Evolutionary conservation across 2,888 invertebrate genomes (phyloP).

Genomic region (Microplitis deprimator): DNA sequence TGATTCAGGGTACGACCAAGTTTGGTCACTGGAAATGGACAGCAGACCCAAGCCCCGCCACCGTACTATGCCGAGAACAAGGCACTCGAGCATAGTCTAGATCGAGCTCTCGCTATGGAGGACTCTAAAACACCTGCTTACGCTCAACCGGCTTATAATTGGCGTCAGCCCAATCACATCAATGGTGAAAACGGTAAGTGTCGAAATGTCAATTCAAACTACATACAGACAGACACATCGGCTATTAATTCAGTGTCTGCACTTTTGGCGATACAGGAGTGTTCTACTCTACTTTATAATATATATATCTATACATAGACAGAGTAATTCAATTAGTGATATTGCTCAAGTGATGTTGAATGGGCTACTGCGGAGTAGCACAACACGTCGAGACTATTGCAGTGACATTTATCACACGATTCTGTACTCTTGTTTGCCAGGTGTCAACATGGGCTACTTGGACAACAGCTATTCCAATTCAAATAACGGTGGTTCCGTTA

Average conservation of each 20-base stretch:
- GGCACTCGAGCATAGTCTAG: constrained; percentile 91
- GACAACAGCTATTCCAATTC: constrained; percentile 94
- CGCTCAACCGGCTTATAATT: constrained; percentile 89
- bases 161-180: constrained; percentile 83
- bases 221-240: neutral
- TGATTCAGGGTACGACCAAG: constrained; percentile 80
- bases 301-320: too few species aligned
- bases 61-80: constrained; percentile 96
- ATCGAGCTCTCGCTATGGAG: constrained; percentile 85
- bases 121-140: constrained; percentile 90
- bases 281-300: too few species aligned
- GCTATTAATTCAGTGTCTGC: neutral
- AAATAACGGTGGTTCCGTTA: constrained; percentile 95
- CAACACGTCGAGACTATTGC: neutral
- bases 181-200: constrained; percentile 78
- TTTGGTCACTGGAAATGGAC: constrained; percentile 79
- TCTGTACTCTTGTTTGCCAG: constrained; percentile 68
- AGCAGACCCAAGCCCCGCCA: constrained; percentile 89
- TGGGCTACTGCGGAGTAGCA: neutral
- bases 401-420: constrained; percentile 26
- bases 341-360: constrained; percentile 16
- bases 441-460: constrained; percentile 91
- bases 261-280: neutral
- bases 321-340: constrained; percentile 17
- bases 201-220: constrained; percentile 39